These are phyloP conservation scores for Brachionus manjavacas DNA, from an alignment of 1,140 invertebrate genomes.

Conservation along the genomic window DNA sequence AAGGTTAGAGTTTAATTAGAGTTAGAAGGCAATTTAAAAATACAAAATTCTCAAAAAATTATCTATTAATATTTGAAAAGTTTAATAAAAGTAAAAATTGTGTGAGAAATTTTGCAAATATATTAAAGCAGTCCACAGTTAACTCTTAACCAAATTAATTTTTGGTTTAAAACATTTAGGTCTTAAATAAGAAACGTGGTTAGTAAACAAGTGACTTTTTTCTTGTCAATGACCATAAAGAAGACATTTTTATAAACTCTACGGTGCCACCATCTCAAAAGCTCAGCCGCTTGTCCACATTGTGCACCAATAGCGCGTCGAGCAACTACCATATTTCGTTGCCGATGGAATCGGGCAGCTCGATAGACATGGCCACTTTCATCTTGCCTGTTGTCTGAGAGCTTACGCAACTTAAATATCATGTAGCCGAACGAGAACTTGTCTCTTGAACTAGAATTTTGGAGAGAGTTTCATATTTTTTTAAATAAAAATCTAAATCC, in stretches of 20 bases:
- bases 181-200: neutral
- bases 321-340: neutral
- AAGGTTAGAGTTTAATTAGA: neutral
- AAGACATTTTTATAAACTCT: neutral
- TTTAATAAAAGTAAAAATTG: too few species aligned
- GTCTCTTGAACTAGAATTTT: neutral
- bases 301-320: neutral
- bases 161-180: too few species aligned
- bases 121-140: too few species aligned
- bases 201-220: neutral
- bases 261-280: neutral
- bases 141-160: too few species aligned
- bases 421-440: neutral
- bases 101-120: too few species aligned
- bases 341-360: neutral
- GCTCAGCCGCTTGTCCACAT: neutral
- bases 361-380: neutral
- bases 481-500: neutral
- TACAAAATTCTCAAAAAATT: too few species aligned
- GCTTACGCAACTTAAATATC: neutral
- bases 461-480: neutral
- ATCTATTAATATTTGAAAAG: too few species aligned
- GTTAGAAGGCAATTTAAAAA: neutral
- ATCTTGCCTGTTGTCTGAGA: neutral
- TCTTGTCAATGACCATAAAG: neutral